Evolutionary conservation across 2,888 invertebrate genomes (phyloP), one percentile per base, ranked within the genome.

Genomic region (Drosophila pegasa): DNA sequence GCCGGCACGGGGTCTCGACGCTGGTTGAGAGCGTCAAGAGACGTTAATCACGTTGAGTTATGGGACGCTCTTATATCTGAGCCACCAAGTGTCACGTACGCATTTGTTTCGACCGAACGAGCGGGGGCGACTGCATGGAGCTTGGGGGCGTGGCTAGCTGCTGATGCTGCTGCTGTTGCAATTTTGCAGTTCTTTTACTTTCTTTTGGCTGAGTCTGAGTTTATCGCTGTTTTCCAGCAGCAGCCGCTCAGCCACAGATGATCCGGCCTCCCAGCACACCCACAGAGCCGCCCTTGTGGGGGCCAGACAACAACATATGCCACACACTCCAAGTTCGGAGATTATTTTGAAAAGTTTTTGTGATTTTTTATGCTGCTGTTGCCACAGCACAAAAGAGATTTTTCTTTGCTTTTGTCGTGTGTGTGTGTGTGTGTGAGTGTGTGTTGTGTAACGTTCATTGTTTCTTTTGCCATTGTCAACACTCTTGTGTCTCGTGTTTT

Each of bases 1-100:
- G 29, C 37, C 20, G 51, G 35, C 0, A 0, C 33, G 3, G 43
- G 14, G 14, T 14, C 35, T 43, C 71, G 29, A 18, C 41, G 18
- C 71, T 31, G 63, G 57, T 37, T 45, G 74, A 80, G 66, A 72
- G 77, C 80, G 84, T 79, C 83, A 83, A 80, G 78, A 90, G 85
- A 91, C 91, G 91, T 92, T 91, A 91, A 91, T 92, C 92, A 92
- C 90, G 87, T 84, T 91, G 92, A 91, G 90, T 91, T 91, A 92
- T 91, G 91, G 90, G 92, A 91, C 91, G 88, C 84, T 90, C 88
- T 90, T 91, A 90, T 90, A 90, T 91, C 87, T 80, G 80, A 82
- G 78, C 88, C 89, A 88, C 85, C 89, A 83, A 85, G 85, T 90
- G 89, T 90, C 90, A 89, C 89, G 90, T 87, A 87, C 89, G 82